phyloP scores from a whole-genome alignment of 2,113 vertebrate species.

The Alosa alosa region DNA sequence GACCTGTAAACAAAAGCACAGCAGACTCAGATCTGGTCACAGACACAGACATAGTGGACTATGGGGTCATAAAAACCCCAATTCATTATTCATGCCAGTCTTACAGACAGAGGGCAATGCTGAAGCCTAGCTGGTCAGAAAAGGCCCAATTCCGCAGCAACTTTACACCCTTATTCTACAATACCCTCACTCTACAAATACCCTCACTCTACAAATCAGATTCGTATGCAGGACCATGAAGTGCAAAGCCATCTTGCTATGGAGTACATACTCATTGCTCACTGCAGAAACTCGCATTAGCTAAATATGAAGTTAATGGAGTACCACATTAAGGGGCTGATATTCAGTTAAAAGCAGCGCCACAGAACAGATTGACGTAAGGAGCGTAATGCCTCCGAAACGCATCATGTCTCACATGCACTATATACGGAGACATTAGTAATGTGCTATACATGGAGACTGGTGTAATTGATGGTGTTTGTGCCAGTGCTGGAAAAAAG shows the following conservation, averaged over 20 bases:
- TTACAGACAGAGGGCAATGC: neutral
- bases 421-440: neutral
- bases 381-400: neutral
- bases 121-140: neutral
- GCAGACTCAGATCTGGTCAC: constrained; percentile 22
- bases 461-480: neutral
- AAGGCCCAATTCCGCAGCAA: neutral
- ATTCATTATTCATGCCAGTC: constrained; percentile 43
- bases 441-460: neutral
- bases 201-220: neutral
- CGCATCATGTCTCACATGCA: neutral
- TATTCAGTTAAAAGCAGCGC: neutral
- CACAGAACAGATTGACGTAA: neutral
- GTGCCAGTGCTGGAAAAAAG: neutral
- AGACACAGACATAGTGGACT: constrained; percentile 27
- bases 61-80: constrained; percentile 18
- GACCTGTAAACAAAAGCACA: neutral
- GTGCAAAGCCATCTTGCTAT: neutral
- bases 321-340: neutral
- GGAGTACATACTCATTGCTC: neutral
- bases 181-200: neutral
- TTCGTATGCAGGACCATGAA: neutral
- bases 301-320: constrained; percentile 18
- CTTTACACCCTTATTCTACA: neutral
- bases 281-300: constrained; percentile 3